Evolutionary conservation across 1,140 invertebrate species (phyloP).

Genomic region (Drosophila athabasca): DNA sequence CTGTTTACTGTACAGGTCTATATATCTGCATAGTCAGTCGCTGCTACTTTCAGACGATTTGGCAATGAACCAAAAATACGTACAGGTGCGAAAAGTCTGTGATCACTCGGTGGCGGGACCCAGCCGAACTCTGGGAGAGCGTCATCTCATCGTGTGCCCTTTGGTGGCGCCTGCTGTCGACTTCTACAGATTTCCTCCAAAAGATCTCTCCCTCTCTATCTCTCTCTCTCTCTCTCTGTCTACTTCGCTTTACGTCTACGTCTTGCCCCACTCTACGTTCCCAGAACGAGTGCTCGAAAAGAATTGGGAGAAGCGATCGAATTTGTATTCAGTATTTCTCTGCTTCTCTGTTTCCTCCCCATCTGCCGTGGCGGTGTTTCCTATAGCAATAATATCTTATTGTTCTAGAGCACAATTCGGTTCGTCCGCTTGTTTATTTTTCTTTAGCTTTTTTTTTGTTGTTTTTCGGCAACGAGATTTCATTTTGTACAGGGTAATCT

Average conservation of each 20-base stretch:
- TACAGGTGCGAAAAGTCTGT: slow-evolving; percentile 77
- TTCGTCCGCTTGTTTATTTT: slow-evolving; percentile 52
- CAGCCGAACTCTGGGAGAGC: slow-evolving; percentile 24
- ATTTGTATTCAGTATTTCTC: slow-evolving; percentile 27
- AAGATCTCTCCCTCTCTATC: not conserved
- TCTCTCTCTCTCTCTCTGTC: no score
- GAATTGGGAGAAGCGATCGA: slow-evolving; percentile 18
- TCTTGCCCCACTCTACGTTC: slow-evolving; percentile 21
- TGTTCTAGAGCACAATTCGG: slow-evolving; percentile 39
- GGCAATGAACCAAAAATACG: slow-evolving; percentile 74
- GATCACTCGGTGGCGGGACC: slow-evolving; percentile 49
- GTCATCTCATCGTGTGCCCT: slow-evolving; percentile 41
- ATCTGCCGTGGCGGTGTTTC: slow-evolving; percentile 4
- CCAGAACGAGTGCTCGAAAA: slow-evolving; percentile 13
- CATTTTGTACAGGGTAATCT: slow-evolving; percentile 11
- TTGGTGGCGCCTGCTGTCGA: slow-evolving; percentile 37
- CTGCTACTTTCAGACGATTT: slow-evolving; percentile 51
- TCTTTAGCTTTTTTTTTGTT: slow-evolving; percentile 10
- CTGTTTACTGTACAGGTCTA: not conserved
- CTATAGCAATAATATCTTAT: slow-evolving; percentile 19
- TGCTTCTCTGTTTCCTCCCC: not conserved
- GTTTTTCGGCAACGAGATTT: slow-evolving; percentile 30
- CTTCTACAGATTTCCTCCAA: not conserved
- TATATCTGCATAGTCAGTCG: slow-evolving; percentile 25
- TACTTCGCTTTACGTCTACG: no score